Evolutionary conservation across 2,113 vertebrate genomes (phyloP), one percentile per base, ranked within the genome.

Genomic region (Mus spicilegus): DNA sequence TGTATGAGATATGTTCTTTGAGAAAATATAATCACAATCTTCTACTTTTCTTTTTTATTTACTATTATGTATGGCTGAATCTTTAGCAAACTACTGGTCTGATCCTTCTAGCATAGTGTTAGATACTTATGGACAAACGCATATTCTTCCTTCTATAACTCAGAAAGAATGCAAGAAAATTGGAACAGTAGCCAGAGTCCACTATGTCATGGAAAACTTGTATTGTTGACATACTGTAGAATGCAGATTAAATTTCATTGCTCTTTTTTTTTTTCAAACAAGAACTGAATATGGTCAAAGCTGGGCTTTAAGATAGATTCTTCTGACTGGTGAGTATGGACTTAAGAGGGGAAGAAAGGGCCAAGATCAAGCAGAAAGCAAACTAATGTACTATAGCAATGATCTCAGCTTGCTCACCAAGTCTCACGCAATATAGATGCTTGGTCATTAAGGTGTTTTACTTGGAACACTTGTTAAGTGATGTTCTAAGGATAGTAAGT

Each of bases 361-460:
- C 39, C 81, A 90, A 88, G 17, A 36, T 72, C 77, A 96, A 86
- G 49, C 95, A 88, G 80, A 96, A 87, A 92, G 63, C 49, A 95
- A 89, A 75, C 90, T 91, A 89, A 9, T 76, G 7, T 94, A 73
- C 94, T 96, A 95, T 36, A 73, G 14, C 85, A 85, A 54, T 80
- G 92, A 90, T 90, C 90, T 95, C 54, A 97, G 80, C 46, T 95
- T 95, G 58, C 58, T 97, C 65, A 94, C 72, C n/a, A 90, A 92
- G 54, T 87, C 89, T 95, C 91, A 97, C 97, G 70, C 93, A 72
- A 80, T 95, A 78, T 36, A 81, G 58, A 9, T 63, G 75, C 65
- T 70, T 93, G 65, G 65, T 98, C 96, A 95, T 95, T 97, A 97
- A 97, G 30, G 63, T 95, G 92, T 73, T 49, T 69, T 94, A 93